These are phyloP conservation scores for Herpetotheres cachinnans DNA, from an alignment of 2,113 vertebrate genomes.

Conservation along the genomic window DNA sequence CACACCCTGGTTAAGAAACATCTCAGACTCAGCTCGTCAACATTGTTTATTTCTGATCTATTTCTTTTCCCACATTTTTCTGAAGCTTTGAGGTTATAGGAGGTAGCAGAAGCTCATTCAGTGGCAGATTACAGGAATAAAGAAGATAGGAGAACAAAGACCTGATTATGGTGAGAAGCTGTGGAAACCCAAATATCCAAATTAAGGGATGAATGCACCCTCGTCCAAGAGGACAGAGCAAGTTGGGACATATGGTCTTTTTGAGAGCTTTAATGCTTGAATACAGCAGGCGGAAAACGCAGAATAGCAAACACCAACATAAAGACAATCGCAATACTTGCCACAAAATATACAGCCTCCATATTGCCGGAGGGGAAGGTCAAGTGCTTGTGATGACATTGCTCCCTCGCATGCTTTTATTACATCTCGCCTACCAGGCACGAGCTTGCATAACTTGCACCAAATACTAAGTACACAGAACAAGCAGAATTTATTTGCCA, in stretches of 20 bases:
- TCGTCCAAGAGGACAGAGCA: constrained; percentile 25
- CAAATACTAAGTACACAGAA: constrained; percentile 25
- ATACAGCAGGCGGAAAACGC: constrained; percentile 28
- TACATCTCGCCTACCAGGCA: constrained; percentile 47
- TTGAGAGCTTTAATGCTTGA: constrained; percentile 48
- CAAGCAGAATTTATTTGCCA: constrained; percentile 55
- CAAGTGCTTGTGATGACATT: constrained; percentile 61
- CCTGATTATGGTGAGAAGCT: constrained; percentile 46
- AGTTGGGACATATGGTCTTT: constrained; percentile 44
- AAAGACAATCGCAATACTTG: background rate
- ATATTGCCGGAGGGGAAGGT: constrained; percentile 41
- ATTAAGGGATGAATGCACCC: constrained; percentile 36
- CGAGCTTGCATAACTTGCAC: constrained; percentile 48
- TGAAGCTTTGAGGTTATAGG: background rate
- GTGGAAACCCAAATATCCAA: constrained; percentile 53
- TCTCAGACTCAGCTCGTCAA: background rate
- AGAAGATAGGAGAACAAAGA: constrained; percentile 49
- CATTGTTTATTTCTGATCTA: background rate
- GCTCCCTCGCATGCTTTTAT: constrained; percentile 56
- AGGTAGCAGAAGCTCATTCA: constrained; percentile 37
- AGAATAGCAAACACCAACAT: background rate
- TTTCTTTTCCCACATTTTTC: background rate
- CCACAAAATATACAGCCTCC: constrained; percentile 53
- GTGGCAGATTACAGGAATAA: constrained; percentile 41
- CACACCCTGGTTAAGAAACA: background rate